These are phyloP conservation scores for Progne subis DNA, from an alignment of 2,113 vertebrate genomes.

Conservation along the genomic window DNA sequence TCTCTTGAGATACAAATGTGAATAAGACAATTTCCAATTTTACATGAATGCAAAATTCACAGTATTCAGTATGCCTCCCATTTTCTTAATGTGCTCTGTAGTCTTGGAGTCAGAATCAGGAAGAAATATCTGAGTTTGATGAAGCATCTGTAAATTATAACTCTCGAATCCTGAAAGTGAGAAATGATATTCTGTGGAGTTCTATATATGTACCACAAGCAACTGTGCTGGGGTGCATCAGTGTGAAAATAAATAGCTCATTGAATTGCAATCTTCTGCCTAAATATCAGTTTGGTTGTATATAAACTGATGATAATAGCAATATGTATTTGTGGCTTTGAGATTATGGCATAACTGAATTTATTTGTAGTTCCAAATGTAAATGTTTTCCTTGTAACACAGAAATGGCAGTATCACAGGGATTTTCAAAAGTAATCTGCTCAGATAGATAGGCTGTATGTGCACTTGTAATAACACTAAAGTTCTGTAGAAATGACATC, in stretches of 20 bases:
- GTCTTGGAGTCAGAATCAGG: slow-evolving; percentile 9
- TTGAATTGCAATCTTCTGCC: slow-evolving; percentile 5
- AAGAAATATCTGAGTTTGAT: not conserved
- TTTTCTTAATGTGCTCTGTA: slow-evolving; percentile 39
- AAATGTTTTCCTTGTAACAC: not conserved
- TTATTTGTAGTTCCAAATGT: not conserved
- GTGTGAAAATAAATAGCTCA: slow-evolving; percentile 9
- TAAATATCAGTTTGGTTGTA: slow-evolving; percentile 9
- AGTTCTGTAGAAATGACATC: not conserved
- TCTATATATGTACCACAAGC: not conserved
- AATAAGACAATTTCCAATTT: slow-evolving; percentile 46
- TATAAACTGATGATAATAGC: not conserved
- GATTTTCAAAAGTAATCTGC: not conserved
- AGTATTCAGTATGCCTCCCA: not conserved
- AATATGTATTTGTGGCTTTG: slow-evolving; percentile 5
- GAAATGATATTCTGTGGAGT: not conserved
- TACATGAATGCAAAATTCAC: slow-evolving; percentile 23
- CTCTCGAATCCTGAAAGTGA: not conserved
- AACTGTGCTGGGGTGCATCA: not conserved
- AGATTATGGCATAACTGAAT: slow-evolving; percentile 7
- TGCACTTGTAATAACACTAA: not conserved
- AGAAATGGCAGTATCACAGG: not conserved
- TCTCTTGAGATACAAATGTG: slow-evolving; percentile 37
- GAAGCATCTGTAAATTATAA: slow-evolving; percentile 23
- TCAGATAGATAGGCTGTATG: not conserved